Conservation (phyloP, 1,140 invertebrate species). For the Panonychus citri region DNA sequence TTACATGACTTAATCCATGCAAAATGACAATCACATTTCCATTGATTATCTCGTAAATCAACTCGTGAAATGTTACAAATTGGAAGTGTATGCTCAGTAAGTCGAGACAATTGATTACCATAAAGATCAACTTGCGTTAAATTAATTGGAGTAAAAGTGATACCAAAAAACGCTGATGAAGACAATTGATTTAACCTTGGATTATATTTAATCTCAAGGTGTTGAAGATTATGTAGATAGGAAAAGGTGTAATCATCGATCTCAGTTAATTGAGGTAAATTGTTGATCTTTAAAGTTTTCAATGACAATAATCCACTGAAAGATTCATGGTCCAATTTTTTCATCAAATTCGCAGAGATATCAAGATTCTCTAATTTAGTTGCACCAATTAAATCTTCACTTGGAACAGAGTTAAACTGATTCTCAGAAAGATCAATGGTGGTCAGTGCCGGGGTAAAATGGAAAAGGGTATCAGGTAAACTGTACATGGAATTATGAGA, state of each 20-base stretch:
- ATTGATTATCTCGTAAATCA: conserved; percentile 14
- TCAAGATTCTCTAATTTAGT: background rate
- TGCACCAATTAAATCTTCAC: background rate
- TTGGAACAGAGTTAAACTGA: background rate
- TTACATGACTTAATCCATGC: conserved; percentile 12
- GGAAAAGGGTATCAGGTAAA: background rate
- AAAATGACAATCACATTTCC: conserved; percentile 13
- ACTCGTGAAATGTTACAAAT: conserved; percentile 9
- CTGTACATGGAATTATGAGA: background rate
- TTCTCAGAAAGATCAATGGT: background rate
- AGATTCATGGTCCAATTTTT: background rate
- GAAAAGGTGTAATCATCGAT: conserved; percentile 9
- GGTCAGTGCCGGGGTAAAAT: background rate
- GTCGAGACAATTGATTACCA: background rate
- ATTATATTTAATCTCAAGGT: background rate
- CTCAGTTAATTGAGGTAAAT: conserved; percentile 4
- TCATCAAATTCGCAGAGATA: background rate
- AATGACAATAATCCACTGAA: conserved; percentile 4
- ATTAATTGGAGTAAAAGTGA: background rate
- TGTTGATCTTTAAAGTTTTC: conserved; percentile 8
- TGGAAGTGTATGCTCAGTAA: background rate
- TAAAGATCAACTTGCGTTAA: background rate
- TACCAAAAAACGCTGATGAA: background rate
- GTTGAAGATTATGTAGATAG: conserved; percentile 2
- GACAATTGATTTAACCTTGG: background rate